Conservation (phyloP, 2,113 vertebrate genomes). For the Bombycilla garrulus region DNA sequence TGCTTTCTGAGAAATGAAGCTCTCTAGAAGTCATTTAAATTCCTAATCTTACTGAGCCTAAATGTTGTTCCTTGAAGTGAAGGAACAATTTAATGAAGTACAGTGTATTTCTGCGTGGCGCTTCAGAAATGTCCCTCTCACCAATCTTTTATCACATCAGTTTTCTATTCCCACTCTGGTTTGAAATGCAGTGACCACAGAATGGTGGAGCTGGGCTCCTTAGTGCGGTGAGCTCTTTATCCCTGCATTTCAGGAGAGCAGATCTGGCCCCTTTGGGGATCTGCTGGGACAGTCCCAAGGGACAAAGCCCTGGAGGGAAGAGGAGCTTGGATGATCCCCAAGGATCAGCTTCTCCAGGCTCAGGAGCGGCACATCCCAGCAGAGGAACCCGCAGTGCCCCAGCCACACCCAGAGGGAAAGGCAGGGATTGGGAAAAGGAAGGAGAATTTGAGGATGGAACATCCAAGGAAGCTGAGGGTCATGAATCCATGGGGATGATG, state of each 20-base stretch:
- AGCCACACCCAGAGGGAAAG: background rate
- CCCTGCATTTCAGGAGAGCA: background rate
- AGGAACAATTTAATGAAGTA: conserved; percentile 8
- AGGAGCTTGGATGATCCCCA: background rate
- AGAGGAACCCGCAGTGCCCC: background rate
- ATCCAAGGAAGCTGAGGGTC: background rate
- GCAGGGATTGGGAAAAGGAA: background rate
- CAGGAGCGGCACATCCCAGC: background rate
- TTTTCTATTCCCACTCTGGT: background rate
- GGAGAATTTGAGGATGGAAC: background rate
- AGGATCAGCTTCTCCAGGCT: background rate
- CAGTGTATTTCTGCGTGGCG: background rate
- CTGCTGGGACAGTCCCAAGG: background rate
- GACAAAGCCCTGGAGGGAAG: background rate
- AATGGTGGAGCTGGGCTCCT: background rate
- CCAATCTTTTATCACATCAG: background rate
- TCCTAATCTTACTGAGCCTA: background rate
- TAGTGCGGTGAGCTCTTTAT: accelerated
- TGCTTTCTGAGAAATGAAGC: conserved; percentile 12
- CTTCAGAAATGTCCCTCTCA: background rate
- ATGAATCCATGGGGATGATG: background rate
- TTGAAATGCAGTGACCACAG: background rate
- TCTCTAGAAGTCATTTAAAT: conserved; percentile 31
- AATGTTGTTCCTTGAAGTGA: conserved; percentile 20
- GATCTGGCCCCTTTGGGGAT: background rate